phyloP scores from a whole-genome alignment of 1,140 invertebrate genomes.

The Drosophila novamexicana region DNA sequence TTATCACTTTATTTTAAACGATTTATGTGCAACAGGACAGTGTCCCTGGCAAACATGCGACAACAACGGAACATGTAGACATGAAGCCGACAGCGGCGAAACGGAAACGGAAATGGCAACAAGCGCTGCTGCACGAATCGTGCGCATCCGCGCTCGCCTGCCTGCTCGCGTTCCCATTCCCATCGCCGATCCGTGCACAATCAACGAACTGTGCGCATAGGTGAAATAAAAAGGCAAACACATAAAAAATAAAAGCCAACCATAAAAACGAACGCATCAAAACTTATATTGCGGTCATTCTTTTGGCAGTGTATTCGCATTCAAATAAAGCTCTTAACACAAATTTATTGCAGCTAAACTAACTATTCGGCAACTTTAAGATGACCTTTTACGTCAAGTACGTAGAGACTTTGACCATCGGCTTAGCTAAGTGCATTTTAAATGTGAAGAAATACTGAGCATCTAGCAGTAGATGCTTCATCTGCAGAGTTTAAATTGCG shows the following conservation, averaged over 20 bases:
- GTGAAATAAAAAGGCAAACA: conserved; percentile 21
- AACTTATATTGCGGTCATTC: conserved; percentile 4
- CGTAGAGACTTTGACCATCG: too few relatives aligned
- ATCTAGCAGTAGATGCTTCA: too few relatives aligned
- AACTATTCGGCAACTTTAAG: neutral
- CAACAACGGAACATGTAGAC: conserved; percentile 64
- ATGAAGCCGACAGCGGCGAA: conserved; percentile 71
- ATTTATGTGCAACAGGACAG: conserved; percentile 76
- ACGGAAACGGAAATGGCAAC: conserved; percentile 80
- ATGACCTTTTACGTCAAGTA: neutral
- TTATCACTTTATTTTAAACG: conserved; percentile 83
- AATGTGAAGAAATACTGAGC: too few relatives aligned
- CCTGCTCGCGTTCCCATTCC: neutral
- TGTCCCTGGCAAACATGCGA: conserved; percentile 41
- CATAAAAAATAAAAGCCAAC: conserved; percentile 17
- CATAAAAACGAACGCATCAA: conserved; percentile 24
- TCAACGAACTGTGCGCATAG: conserved; percentile 14
- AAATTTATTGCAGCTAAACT: neutral
- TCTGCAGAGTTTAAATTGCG: too few relatives aligned
- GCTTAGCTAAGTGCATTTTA: too few relatives aligned
- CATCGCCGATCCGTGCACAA: neutral
- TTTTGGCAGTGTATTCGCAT: neutral
- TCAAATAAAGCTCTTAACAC: conserved; percentile 2
- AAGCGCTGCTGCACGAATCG: conserved; percentile 50
- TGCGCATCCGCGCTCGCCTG: neutral